Percentiles rank a stretch among this genome's conserved stretches.
Evolutionary conservation across 2,113 vertebrate species (phyloP).

Genomic region (Paradoxurus hermaphroditus): DNA sequence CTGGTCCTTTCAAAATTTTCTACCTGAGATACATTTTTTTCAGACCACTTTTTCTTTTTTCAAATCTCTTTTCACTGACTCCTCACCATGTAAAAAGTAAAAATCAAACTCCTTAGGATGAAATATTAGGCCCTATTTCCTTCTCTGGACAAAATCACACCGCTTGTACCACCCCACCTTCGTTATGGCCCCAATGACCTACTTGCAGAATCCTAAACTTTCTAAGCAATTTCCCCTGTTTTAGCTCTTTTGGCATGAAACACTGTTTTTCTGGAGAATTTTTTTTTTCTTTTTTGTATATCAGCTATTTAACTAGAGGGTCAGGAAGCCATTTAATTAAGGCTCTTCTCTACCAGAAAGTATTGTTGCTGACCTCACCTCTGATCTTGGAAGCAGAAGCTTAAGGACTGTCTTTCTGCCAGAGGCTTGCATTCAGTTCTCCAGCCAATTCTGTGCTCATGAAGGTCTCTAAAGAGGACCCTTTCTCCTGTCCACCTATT

Average conservation of each 20-base stretch:
- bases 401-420: neutral
- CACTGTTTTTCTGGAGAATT: neutral
- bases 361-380: neutral
- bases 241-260: neutral
- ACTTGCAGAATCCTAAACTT: neutral
- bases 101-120: slow-evolving; percentile 7
- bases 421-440: neutral
- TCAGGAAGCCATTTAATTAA: neutral
- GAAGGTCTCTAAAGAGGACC: neutral
- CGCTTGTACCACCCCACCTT: neutral
- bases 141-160: neutral
- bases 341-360: neutral
- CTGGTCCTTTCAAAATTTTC: neutral
- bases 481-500: neutral
- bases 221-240: neutral
- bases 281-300: neutral
- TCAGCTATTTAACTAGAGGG: neutral
- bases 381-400: neutral
- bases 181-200: neutral
- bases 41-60: neutral
- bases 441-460: neutral
- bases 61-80: neutral
- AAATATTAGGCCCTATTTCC: neutral
- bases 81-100: neutral
- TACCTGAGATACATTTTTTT: neutral